Evolutionary conservation across 2,113 vertebrate species (phyloP).

Genomic region (Gasterosteus nipponicus): DNA sequence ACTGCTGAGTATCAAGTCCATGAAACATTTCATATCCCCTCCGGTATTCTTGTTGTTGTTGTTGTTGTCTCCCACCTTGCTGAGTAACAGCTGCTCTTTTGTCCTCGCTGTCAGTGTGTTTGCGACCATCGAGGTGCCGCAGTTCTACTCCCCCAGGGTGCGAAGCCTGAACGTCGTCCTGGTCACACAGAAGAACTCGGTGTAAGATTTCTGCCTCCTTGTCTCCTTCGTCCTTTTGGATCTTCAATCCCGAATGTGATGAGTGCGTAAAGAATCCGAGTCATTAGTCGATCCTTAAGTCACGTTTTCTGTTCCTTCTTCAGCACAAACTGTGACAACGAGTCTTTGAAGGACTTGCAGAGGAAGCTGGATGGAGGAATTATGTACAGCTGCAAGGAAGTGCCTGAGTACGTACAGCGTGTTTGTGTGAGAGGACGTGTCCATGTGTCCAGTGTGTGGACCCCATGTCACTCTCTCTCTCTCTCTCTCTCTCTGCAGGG

Average conservation of each 20-base stretch:
- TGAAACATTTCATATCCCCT: background rate
- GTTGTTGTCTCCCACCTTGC: background rate
- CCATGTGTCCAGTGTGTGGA: background rate
- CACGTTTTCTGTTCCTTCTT: background rate
- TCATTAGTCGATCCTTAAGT: background rate
- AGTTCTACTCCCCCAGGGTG: slow-evolving; percentile 74
- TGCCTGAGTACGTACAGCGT: slow-evolving; percentile 63
- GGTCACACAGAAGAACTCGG: slow-evolving; percentile 67
- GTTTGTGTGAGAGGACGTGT: background rate
- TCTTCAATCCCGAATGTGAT: background rate
- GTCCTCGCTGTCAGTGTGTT: slow-evolving; percentile 79
- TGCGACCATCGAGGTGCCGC: slow-evolving; percentile 82
- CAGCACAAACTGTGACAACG: slow-evolving; percentile 66
- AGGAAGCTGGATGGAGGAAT: slow-evolving; percentile 48
- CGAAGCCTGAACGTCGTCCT: slow-evolving; percentile 81
- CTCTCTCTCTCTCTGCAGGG: slow-evolving; percentile 42
- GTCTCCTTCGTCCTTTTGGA: background rate
- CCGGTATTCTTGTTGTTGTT: too few species aligned
- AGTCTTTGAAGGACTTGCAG: slow-evolving; percentile 67
- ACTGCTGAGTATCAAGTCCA: background rate
- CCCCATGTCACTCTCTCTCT: background rate
- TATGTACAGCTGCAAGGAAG: slow-evolving; percentile 64
- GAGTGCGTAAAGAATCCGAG: background rate
- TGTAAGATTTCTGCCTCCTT: slow-evolving; percentile 14
- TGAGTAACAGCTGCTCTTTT: background rate